Percentiles rank a stretch among this genome's conserved stretches.
phyloP scores from a whole-genome alignment of 2,113 vertebrate genomes.

The Dicrurus megarhynchus region DNA sequence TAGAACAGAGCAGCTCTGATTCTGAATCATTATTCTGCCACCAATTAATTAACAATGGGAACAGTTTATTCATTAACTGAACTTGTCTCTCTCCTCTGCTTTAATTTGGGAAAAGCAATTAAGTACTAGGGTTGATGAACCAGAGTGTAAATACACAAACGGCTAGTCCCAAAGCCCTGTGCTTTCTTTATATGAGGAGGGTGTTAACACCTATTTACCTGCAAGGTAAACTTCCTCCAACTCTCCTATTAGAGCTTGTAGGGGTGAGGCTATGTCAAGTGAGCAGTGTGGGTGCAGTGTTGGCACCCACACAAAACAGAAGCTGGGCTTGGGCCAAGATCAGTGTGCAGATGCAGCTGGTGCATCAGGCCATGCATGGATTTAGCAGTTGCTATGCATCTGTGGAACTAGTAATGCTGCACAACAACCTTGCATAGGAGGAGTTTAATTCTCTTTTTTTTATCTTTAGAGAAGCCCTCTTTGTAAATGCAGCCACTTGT shows the following conservation, averaged over 20 bases:
- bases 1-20: constrained; percentile 49
- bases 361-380: neutral
- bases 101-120: constrained; percentile 50
- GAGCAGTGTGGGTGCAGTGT: neutral
- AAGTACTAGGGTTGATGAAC: constrained; percentile 5
- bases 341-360: neutral
- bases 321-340: neutral
- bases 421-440: neutral
- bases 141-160: neutral
- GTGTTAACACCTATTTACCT: neutral
- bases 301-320: neutral
- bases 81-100: constrained; percentile 10
- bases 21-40: neutral
- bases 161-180: neutral
- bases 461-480: neutral
- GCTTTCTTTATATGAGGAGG: neutral
- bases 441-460: neutral
- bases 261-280: neutral
- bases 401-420: neutral
- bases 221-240: neutral
- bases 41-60: constrained; percentile 54
- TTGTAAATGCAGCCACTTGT: neutral
- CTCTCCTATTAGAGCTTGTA: neutral
- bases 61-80: constrained; percentile 49
- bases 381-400: neutral